Evolutionary conservation across 2,113 vertebrate species (phyloP), one percentile per base, ranked within the genome.

Genomic region (Saguinus imperator): DNA sequence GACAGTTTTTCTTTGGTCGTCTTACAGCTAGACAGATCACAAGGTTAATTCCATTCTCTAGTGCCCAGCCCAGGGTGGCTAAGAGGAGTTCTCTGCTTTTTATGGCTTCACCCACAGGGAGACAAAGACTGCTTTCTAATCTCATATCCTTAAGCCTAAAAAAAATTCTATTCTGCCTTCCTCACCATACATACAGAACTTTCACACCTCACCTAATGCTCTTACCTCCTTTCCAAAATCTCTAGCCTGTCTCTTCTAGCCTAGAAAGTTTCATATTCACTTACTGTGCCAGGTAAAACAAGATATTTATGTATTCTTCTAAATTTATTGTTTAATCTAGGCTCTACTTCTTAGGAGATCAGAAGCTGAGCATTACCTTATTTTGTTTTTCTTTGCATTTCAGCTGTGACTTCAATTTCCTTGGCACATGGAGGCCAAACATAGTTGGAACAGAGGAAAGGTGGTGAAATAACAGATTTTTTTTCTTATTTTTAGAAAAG

Each of bases 241-340:
- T 91, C 61, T 70, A 72, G 37, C 40, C 58, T 95, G 32, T 88
- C 52, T 79, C 66, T 64, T 93, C 43, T 32, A 87, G 40, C 27
- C 68, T 32, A 96, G 66, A 64, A 43, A 61, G 16, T 75, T 87
- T 93, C 73, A 76, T n/a, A 45, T 83, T 91, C n/a, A 73, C 52
- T 83, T 37, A 29, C 17, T 55, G 80, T 94, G 86, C 68, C 95
- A 95, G 92, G 57, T 94, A 87, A 97, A 97, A 97, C 77, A 95
- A 45, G 50, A 92, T 25, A 83, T 32, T 12, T 40, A 86, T 68
- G 14, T 73, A 76, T 70, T 82, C 61, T 87, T 95, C 58, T 68
- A 96, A 57, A 83, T n/a, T 1, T 82, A 76, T 93, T 87, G 23
- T 83, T 89, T 94, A 96, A 93, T 76, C 93, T 95, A 77, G 52